Evolutionary conservation across 2,888 invertebrate genomes (phyloP), one percentile per base, ranked within the genome.

Genomic region (Herminia tarsipennalis): DNA sequence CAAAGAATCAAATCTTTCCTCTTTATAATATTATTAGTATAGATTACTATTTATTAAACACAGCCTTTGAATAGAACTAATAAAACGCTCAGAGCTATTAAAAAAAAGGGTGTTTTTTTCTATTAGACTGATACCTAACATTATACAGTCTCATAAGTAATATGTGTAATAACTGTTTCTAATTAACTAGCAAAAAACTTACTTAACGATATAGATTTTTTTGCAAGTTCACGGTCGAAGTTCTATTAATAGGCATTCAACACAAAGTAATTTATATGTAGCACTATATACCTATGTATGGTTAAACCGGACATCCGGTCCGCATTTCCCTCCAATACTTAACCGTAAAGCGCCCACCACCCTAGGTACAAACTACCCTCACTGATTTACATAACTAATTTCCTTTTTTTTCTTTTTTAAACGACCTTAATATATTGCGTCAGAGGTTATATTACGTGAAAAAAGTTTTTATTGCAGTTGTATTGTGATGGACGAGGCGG

Each of bases 261-360:
- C 34, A 16, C 45, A 20, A 30, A 33, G 36, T 39, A 66, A 54
- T 51, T 51, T 49, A 46, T 48, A 53, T 34, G 38, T 50, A 56
- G 32, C n/a, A n/a, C n/a, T n/a, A 38, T 12, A 32, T 18, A 9
- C 18, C 12, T 33, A 52, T 54, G 46, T 56, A 78, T 70, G 73
- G 66, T 39, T 18, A 22, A 57, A 69, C 69, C 86, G 86, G 83
- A 84, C 30, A 58, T 88, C 86, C 88, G 87, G 76, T 66, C 76
- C 73, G 72, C 73, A 75, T 81, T 86, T 74, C 76, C 80, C 56
- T 34, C 18, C 52, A 57, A 59, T 53, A 73, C 69, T 75, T 69
- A 67, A 68, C 66, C 57, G 62, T 67, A 66, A 67, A 72, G 45
- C 44, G 33, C 44, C 46, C 56, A 47, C 64, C 65, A 56, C 28